phyloP scores from a whole-genome alignment of 2,888 invertebrate species.

The Caenorhabditis sp. region DNA sequence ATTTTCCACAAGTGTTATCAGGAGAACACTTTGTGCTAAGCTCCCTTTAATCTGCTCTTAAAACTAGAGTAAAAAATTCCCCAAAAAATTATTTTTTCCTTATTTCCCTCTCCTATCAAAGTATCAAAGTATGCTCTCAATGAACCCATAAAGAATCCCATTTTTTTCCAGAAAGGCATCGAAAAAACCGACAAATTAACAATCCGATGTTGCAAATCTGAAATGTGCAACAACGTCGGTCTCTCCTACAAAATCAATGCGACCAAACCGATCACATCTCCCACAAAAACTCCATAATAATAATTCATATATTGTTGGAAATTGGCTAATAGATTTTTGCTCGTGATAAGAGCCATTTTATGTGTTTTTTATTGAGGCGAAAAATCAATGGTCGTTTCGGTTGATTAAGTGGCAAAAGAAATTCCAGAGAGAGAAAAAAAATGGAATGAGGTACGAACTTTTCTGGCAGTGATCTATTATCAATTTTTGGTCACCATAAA shows the following conservation, averaged over 20 bases:
- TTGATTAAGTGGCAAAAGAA: background rate
- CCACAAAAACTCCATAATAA: too few species aligned
- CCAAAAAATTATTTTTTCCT: too few species aligned
- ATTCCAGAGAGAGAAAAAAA: background rate
- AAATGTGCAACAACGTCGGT: constrained; percentile 16
- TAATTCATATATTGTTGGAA: background rate
- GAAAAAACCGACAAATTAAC: constrained; percentile 6
- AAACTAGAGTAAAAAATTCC: too few species aligned
- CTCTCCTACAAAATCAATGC: too few species aligned
- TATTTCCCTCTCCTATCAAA: too few species aligned
- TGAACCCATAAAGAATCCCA: background rate
- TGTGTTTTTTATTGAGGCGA: background rate
- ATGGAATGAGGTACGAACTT: background rate
- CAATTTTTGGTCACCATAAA: too few species aligned
- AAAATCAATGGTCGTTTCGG: background rate
- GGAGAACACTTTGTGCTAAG: too few species aligned
- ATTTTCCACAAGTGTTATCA: too few species aligned
- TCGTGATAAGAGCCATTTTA: background rate
- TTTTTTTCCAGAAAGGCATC: background rate
- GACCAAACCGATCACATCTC: too few species aligned
- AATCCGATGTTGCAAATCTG: constrained; percentile 14
- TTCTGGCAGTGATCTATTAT: background rate
- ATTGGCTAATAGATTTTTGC: background rate
- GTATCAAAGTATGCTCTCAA: too few species aligned
- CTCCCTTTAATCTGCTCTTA: too few species aligned